Conservation (phyloP, 2,113 vertebrate species). For the Zosterops hypoxanthus region DNA sequence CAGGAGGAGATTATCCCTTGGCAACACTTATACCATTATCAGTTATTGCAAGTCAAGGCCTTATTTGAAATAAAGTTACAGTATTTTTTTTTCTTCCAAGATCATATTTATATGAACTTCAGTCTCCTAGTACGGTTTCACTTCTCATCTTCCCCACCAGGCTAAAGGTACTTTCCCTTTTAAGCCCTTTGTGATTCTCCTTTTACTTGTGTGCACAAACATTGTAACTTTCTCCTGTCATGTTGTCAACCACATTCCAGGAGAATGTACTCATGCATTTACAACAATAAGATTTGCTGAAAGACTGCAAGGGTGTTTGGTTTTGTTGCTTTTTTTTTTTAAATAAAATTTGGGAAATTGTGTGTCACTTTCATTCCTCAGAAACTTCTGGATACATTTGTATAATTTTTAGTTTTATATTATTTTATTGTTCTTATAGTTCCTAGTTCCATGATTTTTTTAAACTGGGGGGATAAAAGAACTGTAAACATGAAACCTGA, state of each 20-base stretch:
- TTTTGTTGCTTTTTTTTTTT: neutral
- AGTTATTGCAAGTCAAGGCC: neutral
- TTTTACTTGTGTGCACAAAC: neutral
- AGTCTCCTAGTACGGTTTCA: neutral
- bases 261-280: neutral
- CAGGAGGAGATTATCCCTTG: neutral
- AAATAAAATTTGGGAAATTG: neutral
- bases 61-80: neutral
- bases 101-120: neutral
- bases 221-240: neutral
- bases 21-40: neutral
- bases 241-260: neutral
- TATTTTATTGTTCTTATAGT: neutral
- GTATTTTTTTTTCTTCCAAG: neutral
- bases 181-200: neutral
- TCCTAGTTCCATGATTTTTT: neutral
- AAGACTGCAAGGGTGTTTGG: neutral
- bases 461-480: rapidly evolving
- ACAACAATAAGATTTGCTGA: neutral
- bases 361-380: neutral
- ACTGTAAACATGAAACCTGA: neutral
- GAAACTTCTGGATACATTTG: neutral
- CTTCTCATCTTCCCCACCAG: neutral
- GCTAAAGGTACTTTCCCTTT: neutral
- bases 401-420: neutral